Evolutionary conservation across 2,113 vertebrate genomes (phyloP).

Genomic region (Canis aureus): DNA sequence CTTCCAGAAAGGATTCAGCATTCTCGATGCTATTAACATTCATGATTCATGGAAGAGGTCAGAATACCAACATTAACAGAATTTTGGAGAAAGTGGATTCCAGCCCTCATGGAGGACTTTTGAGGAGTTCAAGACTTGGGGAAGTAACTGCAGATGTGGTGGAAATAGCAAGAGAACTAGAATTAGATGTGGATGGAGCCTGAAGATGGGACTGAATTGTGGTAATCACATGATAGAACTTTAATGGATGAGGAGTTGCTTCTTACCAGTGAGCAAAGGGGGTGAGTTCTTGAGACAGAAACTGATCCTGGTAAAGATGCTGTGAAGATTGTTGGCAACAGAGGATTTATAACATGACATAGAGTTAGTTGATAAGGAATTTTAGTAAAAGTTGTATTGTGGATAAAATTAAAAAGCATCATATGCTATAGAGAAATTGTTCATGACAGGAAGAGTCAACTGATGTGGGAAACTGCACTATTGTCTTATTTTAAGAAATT

Average conservation of each 20-base stretch:
- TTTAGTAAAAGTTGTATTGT: background rate
- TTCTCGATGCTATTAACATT: background rate
- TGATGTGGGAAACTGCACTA: background rate
- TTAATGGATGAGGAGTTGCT: no score
- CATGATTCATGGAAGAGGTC: background rate
- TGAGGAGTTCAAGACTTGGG: background rate
- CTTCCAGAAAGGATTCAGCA: background rate
- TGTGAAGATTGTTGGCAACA: background rate
- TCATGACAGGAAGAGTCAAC: background rate
- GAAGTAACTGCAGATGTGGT: background rate
- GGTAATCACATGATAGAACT: no score
- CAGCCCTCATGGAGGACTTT: background rate
- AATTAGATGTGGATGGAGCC: background rate
- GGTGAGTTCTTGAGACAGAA: no score
- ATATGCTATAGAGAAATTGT: background rate
- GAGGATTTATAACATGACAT: background rate
- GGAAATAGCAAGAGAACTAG: background rate
- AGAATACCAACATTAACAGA: background rate
- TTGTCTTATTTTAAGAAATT: background rate
- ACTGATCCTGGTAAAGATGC: background rate
- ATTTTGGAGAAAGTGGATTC: background rate
- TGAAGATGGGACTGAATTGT: background rate
- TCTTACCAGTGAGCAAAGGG: no score
- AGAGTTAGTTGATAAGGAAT: background rate
- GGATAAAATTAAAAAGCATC: background rate